Evolutionary conservation across 2,888 invertebrate species (phyloP).

Genomic region (Cataglyphis livida): DNA sequence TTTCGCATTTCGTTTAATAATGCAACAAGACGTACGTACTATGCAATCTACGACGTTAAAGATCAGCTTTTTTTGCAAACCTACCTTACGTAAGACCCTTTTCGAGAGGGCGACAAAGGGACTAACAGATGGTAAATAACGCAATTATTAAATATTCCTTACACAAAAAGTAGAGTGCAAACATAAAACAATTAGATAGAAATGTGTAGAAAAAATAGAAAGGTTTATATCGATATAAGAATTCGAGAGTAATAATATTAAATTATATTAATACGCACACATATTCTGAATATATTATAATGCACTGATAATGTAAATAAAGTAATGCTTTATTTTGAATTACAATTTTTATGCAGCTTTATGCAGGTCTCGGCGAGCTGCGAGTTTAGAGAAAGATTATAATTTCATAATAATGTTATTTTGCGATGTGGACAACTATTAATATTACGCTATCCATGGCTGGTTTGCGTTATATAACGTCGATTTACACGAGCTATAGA

Average conservation of each 20-base stretch:
- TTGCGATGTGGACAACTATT: slow-evolving; percentile 70
- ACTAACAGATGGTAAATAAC: not conserved
- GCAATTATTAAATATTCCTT: slow-evolving; percentile 22
- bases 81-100: not conserved
- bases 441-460: slow-evolving; percentile 62
- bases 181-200: not conserved
- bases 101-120: not conserved
- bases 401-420: slow-evolving; percentile 14
- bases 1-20: slow-evolving; percentile 47
- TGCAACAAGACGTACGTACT: slow-evolving; percentile 25
- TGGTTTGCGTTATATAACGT: slow-evolving; percentile 38
- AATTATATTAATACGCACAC: not conserved
- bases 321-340: not conserved
- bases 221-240: not conserved
- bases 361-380: not conserved
- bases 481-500: slow-evolving; percentile 59
- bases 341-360: not conserved
- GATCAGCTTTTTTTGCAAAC: slow-evolving; percentile 32
- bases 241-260: not conserved
- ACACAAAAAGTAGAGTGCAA: not conserved
- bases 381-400: not conserved
- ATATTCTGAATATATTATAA: not conserved
- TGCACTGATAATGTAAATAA: not conserved
- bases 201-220: not conserved
- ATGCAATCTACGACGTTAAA: slow-evolving; percentile 43